Conservation (phyloP, 2,888 invertebrate genomes). For the Bugulina stolonifera region DNA sequence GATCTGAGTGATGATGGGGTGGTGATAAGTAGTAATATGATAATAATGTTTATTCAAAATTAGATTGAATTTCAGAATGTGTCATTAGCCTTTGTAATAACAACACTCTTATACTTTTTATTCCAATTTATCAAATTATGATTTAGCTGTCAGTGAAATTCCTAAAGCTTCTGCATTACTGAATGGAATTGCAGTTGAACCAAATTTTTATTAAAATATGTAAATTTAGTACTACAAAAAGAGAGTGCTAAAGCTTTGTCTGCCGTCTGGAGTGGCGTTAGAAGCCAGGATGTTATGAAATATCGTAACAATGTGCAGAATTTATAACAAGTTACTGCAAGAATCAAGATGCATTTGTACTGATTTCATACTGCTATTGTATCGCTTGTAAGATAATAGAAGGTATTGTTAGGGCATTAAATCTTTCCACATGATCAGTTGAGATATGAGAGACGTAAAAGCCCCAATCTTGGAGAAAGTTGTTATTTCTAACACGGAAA, state of each 20-base stretch:
- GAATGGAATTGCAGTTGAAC: too few species aligned
- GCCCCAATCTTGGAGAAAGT: neutral
- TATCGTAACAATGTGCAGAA: neutral
- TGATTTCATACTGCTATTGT: neutral
- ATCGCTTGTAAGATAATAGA: neutral
- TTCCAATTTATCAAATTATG: neutral
- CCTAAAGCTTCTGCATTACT: too few species aligned
- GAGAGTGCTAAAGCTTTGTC: neutral
- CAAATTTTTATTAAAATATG: too few species aligned
- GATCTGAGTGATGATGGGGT: too few species aligned
- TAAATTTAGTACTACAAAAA: neutral
- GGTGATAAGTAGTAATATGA: neutral
- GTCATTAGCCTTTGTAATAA: neutral
- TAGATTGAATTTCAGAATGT: neutral
- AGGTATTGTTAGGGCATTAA: neutral
- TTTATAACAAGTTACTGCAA: neutral
- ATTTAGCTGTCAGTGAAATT: too few species aligned
- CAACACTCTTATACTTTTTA: too few species aligned
- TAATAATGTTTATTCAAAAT: neutral
- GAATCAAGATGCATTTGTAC: too few species aligned
- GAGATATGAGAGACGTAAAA: neutral
- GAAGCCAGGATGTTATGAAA: slow-evolving; percentile 21
- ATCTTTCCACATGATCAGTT: neutral
- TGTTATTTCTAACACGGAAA: neutral
- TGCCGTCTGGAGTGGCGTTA: neutral